Evolutionary conservation across 2,797 vertebrate genomes (phyloP), one percentile per base, ranked within the genome.

Genomic region (Lophius americanus): DNA sequence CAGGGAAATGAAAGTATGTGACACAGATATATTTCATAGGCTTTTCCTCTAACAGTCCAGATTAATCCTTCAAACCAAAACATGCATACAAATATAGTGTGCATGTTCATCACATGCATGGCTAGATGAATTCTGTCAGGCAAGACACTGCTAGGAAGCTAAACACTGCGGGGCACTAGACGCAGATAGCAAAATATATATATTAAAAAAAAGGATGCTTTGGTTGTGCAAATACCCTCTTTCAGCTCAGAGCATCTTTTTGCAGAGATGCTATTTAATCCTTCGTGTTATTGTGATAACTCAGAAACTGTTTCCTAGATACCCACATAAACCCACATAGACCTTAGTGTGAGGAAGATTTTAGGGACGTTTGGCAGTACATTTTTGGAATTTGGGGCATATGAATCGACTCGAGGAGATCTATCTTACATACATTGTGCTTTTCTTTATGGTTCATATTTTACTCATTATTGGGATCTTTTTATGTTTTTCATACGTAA

Each of bases 161-260:
- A 60, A 79, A 70, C 8, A 8, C 60, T 69, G 57, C 12, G 6
- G 41, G 46, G 37, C 41, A 50, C 61, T 50, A 59, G 50, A 37
- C 47, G 57, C 57, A 71, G 51, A 62, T 61, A 67, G 55, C 12
- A 0, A 68, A 64, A 73, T 46, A 37, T 36, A 67, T 41, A 64
- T 23, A 23, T 23, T 1, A 1, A 23, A 23, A 47, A 61, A 68
- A 52, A 50, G 14, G 51, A 42, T 55, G 59, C 50, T 63, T 51
- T 33, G 47, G 63, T 57, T 60, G 56, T 14, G 0, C 3, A 52
- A 56, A 39, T 14, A 36, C 6, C 35, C 4, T 51, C 32, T 39
- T 43, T 13, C 53, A 46, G 60, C 57, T 39, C 42, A 47, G 11
- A 51, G 39, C 5, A 2, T 41, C 39, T 23, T 23, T 23, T 23